Conservation (phyloP, 2,797 vertebrate genomes). For the Sebastes hopkinsi region DNA sequence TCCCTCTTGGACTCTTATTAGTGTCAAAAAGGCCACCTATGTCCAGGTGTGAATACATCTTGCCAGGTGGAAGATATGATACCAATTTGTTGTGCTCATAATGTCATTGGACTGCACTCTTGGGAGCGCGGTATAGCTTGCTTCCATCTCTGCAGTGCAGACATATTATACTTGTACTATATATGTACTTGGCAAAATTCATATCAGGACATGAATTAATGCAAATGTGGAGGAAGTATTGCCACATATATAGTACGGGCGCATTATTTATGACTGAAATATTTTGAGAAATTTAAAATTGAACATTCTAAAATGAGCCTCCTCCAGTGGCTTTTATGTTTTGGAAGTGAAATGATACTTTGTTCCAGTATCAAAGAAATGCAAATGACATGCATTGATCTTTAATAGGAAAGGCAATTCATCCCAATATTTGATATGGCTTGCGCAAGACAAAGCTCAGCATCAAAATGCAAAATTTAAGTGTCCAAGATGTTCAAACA, state of each 20-base stretch:
- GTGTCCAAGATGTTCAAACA: constrained; percentile 27
- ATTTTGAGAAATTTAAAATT: neutral
- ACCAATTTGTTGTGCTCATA: constrained; percentile 69
- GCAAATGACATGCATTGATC: constrained; percentile 47
- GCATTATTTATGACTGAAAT: neutral
- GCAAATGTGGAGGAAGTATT: neutral
- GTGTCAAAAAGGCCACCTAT: constrained; percentile 66
- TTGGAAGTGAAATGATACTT: neutral
- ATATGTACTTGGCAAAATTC: neutral
- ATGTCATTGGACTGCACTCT: constrained; percentile 31
- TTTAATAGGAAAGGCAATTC: constrained; percentile 34
- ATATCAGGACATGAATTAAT: neutral
- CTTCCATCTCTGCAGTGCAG: constrained; percentile 24
- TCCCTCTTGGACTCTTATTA: constrained; percentile 66
- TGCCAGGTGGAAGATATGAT: constrained; percentile 63
- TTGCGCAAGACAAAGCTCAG: neutral
- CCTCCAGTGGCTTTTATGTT: constrained; percentile 17
- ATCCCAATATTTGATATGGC: constrained; percentile 16
- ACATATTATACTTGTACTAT: too few species aligned
- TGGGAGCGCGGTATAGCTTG: constrained; percentile 9
- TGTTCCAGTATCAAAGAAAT: constrained; percentile 55
- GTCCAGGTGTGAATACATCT: constrained; percentile 63
- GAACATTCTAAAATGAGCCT: neutral
- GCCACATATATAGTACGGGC: neutral
- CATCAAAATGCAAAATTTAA: constrained; percentile 32